Percentiles rank a stretch among this genome's conserved stretches.
phyloP scores from a whole-genome alignment of 1,140 invertebrate genomes.

The Antheraea pernyi region DNA sequence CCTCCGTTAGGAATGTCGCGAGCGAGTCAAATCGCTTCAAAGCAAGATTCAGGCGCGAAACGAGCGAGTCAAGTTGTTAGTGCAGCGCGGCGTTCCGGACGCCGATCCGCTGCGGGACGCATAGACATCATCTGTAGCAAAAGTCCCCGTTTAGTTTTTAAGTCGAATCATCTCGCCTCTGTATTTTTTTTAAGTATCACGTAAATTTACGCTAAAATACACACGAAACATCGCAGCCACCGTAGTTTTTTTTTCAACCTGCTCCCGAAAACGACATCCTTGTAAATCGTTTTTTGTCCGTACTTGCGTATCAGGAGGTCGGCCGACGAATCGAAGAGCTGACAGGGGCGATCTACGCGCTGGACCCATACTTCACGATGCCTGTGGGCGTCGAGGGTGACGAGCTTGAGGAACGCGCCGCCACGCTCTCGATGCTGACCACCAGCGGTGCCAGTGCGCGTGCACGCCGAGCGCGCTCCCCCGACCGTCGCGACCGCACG shows the following conservation, averaged over 20 bases:
- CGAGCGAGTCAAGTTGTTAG: slow-evolving; percentile 92
- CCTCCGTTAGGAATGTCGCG: slow-evolving; percentile 87
- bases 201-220: slow-evolving; percentile 55
- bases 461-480: slow-evolving; percentile 47
- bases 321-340: slow-evolving; percentile 84
- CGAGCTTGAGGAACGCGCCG: slow-evolving; percentile 41
- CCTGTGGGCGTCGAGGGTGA: slow-evolving; percentile 27
- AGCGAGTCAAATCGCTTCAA: slow-evolving; percentile 91
- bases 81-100: slow-evolving; percentile 91
- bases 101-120: slow-evolving; percentile 83
- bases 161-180: slow-evolving; percentile 59
- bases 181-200: slow-evolving; percentile 55
- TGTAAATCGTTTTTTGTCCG: slow-evolving; percentile 70
- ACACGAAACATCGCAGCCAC: slow-evolving; percentile 71
- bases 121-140: slow-evolving; percentile 53
- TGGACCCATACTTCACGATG: slow-evolving; percentile 86
- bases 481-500: slow-evolving; percentile 48
- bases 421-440: slow-evolving; percentile 57
- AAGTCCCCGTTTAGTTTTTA: slow-evolving; percentile 43
- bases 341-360: slow-evolving; percentile 83
- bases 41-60: slow-evolving; percentile 92
- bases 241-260: slow-evolving; percentile 68
- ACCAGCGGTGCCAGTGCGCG: slow-evolving; percentile 53
- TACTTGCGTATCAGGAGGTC: slow-evolving; percentile 86
- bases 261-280: slow-evolving; percentile 48